A percentile compares a stretch with the other conserved stretches of the same genome.
These are phyloP conservation scores for Euura saliciscinereae DNA, from an alignment of 1,140 invertebrate genomes.

Conservation along the genomic window DNA sequence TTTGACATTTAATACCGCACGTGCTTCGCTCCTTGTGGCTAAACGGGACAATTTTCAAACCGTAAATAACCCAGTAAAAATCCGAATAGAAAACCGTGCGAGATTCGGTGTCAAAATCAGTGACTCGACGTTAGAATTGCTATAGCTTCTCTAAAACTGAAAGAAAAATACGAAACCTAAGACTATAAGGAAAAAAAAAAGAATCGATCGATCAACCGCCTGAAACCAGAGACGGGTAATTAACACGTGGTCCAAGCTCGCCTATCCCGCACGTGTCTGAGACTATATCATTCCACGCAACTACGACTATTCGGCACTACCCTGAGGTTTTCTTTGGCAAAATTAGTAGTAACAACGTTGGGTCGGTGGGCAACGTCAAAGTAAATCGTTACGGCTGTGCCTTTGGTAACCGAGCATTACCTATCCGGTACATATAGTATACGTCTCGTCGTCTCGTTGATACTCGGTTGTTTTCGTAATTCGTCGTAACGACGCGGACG, in stretches of 20 bases:
- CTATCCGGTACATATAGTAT: neutral
- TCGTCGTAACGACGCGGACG: neutral
- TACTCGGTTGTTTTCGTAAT: neutral
- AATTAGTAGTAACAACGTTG: too few species aligned
- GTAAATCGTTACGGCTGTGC: neutral
- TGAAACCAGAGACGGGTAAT: neutral
- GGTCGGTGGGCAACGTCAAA: slow-evolving; percentile 4
- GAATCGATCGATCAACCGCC: neutral
- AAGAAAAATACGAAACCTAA: too few species aligned
- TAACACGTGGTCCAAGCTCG: neutral
- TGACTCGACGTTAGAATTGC: too few species aligned
- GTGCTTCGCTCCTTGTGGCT: neutral
- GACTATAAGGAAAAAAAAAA: too few species aligned
- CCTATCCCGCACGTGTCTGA: neutral
- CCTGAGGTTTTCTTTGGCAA: slow-evolving; percentile 8
- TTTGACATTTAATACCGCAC: slow-evolving; percentile 22
- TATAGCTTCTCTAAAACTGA: too few species aligned
- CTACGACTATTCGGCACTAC: neutral
- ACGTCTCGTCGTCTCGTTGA: neutral
- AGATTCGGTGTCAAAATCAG: too few species aligned
- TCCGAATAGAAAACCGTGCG: too few species aligned
- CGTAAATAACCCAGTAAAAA: too few species aligned
- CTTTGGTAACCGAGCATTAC: neutral
- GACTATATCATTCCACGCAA: neutral
- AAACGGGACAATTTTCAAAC: neutral